Percentiles rank a stretch among this genome's conserved stretches.
These are phyloP conservation scores for Aphelinus certus DNA, from an alignment of 1,140 invertebrate species.

Conservation along the genomic window DNA sequence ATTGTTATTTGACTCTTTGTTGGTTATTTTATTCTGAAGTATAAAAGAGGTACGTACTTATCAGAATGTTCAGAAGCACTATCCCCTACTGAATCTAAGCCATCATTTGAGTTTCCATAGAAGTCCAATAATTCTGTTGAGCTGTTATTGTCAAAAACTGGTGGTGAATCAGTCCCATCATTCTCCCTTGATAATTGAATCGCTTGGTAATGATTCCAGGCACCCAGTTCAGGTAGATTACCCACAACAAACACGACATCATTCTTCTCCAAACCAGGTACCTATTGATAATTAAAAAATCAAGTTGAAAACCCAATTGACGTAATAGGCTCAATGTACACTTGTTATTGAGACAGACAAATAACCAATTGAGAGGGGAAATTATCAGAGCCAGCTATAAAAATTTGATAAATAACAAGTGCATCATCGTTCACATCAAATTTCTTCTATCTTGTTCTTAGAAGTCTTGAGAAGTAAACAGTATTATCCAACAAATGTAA, in stretches of 20 bases:
- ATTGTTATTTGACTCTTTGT: neutral
- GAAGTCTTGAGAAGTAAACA: too few relatives aligned
- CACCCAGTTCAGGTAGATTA: conserved; percentile 61
- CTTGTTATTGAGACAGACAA: neutral
- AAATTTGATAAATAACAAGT: too few relatives aligned
- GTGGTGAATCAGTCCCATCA: conserved; percentile 48
- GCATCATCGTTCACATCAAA: too few relatives aligned
- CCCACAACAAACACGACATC: conserved; percentile 62
- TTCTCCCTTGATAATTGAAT: conserved; percentile 58
- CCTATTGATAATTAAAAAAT: conserved; percentile 45
- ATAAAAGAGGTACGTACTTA: conserved; percentile 47
- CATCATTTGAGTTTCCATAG: conserved; percentile 46
- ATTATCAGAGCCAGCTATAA: too few relatives aligned
- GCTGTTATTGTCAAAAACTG: conserved; percentile 53
- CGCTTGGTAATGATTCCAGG: conserved; percentile 64
- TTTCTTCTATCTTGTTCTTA: too few relatives aligned
- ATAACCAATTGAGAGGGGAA: neutral
- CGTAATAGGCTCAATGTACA: too few relatives aligned
- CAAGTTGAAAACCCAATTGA: neutral
- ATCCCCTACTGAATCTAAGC: conserved; percentile 48
- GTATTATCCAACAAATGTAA: too few relatives aligned
- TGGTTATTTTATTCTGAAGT: neutral
- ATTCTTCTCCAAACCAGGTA: conserved; percentile 59
- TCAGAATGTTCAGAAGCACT: conserved; percentile 46
- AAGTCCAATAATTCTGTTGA: conserved; percentile 49